Conservation (phyloP, 2,113 vertebrate species). For the Halcyon senegalensis region DNA sequence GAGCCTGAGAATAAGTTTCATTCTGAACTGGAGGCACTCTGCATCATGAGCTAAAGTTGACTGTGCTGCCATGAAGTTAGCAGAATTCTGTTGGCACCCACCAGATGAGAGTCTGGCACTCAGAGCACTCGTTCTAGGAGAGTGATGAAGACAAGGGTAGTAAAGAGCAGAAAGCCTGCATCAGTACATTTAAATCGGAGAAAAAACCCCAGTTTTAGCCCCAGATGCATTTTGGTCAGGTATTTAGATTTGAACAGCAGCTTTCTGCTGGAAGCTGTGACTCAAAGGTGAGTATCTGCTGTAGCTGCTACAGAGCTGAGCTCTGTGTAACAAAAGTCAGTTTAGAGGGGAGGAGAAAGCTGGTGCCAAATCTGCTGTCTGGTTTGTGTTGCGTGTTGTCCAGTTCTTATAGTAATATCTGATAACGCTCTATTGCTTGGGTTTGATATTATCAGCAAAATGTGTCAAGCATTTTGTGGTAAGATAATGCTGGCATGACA, state of each 20-base stretch:
- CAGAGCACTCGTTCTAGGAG: background rate
- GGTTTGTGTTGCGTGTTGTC: background rate
- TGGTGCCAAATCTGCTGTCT: background rate
- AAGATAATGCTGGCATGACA: background rate
- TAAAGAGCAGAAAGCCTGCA: background rate
- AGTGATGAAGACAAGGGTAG: background rate
- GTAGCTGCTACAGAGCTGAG: background rate
- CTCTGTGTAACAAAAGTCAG: rapidly evolving
- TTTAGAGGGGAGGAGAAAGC: background rate
- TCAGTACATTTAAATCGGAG: background rate
- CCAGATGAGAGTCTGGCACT: background rate
- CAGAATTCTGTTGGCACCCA: background rate
- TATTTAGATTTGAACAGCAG: background rate
- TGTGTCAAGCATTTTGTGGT: background rate
- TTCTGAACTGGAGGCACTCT: background rate
- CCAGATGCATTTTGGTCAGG: background rate
- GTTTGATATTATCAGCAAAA: background rate
- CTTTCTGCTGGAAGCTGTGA: background rate
- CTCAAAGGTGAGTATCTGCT: background rate
- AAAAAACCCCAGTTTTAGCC: background rate
- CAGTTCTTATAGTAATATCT: background rate
- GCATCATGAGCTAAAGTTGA: too few relatives aligned
- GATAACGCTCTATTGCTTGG: background rate
- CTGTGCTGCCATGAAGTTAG: background rate
- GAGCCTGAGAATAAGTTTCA: background rate